Evolutionary conservation across 2,888 invertebrate genomes (phyloP).

Genomic region (Epirrita christyi): DNA sequence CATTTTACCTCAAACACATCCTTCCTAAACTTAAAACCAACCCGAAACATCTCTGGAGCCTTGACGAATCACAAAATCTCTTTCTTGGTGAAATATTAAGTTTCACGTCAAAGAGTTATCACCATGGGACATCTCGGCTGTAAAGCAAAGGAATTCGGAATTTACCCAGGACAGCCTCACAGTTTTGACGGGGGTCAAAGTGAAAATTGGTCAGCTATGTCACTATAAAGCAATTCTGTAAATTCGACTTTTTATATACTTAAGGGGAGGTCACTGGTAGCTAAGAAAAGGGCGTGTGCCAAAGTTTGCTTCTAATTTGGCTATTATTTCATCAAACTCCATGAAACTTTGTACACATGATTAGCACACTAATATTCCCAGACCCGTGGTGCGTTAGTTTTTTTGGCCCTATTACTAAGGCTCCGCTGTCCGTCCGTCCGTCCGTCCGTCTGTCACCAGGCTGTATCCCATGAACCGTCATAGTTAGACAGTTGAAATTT

Average conservation of each 20-base stretch:
- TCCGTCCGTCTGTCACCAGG: too few species aligned
- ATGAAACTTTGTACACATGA: too few species aligned
- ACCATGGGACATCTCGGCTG: slow-evolving; percentile 37
- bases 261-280: too few species aligned
- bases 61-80: slow-evolving; percentile 31
- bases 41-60: slow-evolving; percentile 13
- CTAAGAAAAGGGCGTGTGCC: too few species aligned
- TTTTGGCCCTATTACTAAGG: too few species aligned
- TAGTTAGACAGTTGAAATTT: too few species aligned
- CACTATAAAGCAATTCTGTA: neutral
- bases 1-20: neutral
- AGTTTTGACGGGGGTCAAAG: slow-evolving; percentile 16
- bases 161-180: slow-evolving; percentile 24
- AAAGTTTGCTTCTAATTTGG: too few species aligned
- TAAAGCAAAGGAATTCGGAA: slow-evolving; percentile 31
- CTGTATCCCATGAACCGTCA: too few species aligned
- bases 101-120: slow-evolving; percentile 41
- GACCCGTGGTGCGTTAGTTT: too few species aligned
- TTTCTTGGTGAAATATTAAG: slow-evolving; percentile 42
- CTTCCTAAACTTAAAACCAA: neutral
- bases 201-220: neutral
- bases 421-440: too few species aligned
- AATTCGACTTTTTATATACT: neutral
- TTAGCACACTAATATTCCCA: too few species aligned
- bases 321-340: too few species aligned